Percentiles rank a stretch among this genome's conserved stretches.
Conservation (phyloP, 2,113 vertebrate genomes). For the Thunnus maccoyii region DNA sequence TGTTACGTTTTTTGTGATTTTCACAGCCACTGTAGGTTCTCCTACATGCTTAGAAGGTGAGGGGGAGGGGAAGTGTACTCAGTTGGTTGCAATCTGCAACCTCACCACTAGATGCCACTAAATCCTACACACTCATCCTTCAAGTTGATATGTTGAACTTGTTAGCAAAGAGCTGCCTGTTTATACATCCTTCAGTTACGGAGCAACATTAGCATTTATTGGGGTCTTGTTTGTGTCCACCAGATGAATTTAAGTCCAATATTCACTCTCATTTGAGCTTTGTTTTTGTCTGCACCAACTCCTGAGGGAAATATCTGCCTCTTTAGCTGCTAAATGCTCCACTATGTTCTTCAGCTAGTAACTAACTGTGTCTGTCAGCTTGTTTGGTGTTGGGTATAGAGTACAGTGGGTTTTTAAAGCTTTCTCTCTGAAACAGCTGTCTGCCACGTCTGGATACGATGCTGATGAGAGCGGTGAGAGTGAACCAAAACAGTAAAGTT, state of each 20-base stretch:
- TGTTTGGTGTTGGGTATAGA: not conserved
- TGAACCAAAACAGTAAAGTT: not conserved
- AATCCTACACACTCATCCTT: too few relatives aligned
- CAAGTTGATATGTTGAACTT: not conserved
- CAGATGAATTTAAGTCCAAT: too few relatives aligned
- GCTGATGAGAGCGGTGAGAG: not conserved
- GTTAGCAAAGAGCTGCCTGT: not conserved
- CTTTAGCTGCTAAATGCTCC: not conserved
- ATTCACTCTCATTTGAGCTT: not conserved
- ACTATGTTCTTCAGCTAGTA: not conserved
- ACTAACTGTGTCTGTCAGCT: not conserved
- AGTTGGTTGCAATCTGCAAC: too few relatives aligned
- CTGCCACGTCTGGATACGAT: too few relatives aligned
- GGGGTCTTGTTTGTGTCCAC: too few relatives aligned
- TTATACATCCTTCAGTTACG: not conserved
- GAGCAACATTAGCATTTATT: not conserved
- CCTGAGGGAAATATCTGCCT: not conserved
- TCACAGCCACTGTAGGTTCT: too few relatives aligned
- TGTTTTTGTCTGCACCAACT: constrained; percentile 11
- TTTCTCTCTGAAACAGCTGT: not conserved
- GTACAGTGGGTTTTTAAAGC: not conserved
- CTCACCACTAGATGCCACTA: too few relatives aligned
- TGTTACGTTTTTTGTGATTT: too few relatives aligned
- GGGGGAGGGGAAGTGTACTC: too few relatives aligned
- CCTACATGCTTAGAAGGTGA: too few relatives aligned